These are phyloP conservation scores for Acrossocheilus fasciatus DNA, from an alignment of 2,797 vertebrate species.

Conservation along the genomic window DNA sequence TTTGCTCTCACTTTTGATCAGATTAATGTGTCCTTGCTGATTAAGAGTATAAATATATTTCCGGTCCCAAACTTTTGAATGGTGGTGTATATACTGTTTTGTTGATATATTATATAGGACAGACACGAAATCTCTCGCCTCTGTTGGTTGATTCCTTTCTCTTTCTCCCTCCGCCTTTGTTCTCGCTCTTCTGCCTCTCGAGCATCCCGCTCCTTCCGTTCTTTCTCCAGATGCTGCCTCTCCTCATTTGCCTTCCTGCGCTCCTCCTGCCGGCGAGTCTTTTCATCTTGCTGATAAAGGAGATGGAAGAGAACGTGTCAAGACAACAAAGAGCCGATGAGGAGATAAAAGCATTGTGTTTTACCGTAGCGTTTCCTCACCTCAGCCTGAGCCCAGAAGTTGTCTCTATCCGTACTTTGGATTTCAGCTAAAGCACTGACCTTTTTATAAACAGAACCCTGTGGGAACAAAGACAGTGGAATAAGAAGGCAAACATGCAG, in stretches of 20 bases:
- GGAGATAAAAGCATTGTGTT: neutral
- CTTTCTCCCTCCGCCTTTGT: constrained; percentile 74
- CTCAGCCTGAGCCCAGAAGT: constrained; percentile 90
- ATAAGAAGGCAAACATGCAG: constrained; percentile 72
- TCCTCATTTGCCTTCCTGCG: constrained; percentile 72
- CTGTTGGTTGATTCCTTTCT: constrained; percentile 75
- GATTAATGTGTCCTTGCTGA: neutral
- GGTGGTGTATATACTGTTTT: neutral
- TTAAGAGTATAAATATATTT: neutral
- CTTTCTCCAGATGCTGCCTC: constrained; percentile 75
- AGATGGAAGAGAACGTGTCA: constrained; percentile 1
- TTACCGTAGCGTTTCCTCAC: constrained; percentile 68
- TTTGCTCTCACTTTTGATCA: neutral
- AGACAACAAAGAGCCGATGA: constrained; percentile 1
- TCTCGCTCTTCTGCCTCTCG: constrained; percentile 79
- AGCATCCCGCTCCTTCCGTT: constrained; percentile 81
- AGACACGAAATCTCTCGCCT: constrained; percentile 73
- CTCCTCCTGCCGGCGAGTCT: constrained; percentile 80
- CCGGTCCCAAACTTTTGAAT: neutral
- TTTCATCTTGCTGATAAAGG: constrained; percentile 85
- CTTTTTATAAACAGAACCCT: constrained; percentile 92
- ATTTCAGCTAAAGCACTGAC: constrained; percentile 86
- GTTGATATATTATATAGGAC: neutral
- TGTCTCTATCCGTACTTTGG: constrained; percentile 84
- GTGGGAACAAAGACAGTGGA: constrained; percentile 19